These are phyloP conservation scores for Saccopteryx bilineata DNA, from an alignment of 2,113 vertebrate species.

Conservation along the genomic window DNA sequence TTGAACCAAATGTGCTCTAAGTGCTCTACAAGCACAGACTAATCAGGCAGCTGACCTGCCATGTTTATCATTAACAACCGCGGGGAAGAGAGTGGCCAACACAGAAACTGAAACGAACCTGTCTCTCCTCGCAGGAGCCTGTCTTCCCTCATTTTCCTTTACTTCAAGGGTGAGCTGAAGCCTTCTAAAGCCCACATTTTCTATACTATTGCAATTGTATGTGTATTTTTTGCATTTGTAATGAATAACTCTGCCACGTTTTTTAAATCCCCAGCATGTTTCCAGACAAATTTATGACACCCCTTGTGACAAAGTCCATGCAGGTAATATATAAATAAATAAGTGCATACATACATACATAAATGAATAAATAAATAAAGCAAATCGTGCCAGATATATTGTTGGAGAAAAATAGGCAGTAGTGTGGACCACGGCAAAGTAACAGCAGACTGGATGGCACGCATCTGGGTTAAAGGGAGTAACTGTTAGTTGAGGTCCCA, in stretches of 20 bases:
- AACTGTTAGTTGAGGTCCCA: background rate
- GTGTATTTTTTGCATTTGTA: background rate
- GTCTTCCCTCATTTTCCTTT: background rate
- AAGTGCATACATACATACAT: background rate
- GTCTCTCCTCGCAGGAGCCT: background rate
- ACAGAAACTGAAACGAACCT: background rate
- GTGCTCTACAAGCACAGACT: background rate
- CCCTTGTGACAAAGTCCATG: background rate
- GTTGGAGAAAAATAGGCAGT: background rate
- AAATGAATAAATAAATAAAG: background rate
- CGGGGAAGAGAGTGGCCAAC: background rate
- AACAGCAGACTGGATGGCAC: background rate
- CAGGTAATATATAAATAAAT: background rate
- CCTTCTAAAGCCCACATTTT: background rate
- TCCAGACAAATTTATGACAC: slow-evolving; percentile 15
- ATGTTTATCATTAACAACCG: background rate
- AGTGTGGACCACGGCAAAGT: background rate
- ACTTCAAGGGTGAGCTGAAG: background rate
- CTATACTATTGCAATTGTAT: background rate
- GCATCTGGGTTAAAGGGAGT: background rate
- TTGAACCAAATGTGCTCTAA: background rate
- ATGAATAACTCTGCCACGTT: background rate
- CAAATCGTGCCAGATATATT: background rate
- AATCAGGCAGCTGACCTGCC: background rate
- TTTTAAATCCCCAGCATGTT: background rate